These are phyloP conservation scores for Acanthopagrus latus DNA, from an alignment of 2,797 vertebrate species.

Conservation along the genomic window DNA sequence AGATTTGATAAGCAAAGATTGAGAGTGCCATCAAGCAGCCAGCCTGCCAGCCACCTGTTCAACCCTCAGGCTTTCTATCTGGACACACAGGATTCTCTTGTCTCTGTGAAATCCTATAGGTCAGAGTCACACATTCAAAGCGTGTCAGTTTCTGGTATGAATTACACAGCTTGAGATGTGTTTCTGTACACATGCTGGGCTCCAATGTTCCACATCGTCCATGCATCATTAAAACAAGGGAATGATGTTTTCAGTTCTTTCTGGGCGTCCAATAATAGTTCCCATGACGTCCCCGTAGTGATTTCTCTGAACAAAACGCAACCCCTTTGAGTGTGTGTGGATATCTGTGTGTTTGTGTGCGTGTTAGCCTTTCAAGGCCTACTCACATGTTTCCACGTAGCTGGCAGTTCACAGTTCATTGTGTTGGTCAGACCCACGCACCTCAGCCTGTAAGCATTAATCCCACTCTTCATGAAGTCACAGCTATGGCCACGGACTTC, in stretches of 20 bases:
- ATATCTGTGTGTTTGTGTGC: slow-evolving; percentile 3
- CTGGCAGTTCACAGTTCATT: slow-evolving; percentile 50
- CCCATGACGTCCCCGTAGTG: slow-evolving; percentile 47
- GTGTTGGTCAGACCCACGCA: slow-evolving; percentile 50
- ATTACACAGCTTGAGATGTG: slow-evolving; percentile 61
- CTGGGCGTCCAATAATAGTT: slow-evolving; percentile 60
- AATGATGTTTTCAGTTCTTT: slow-evolving; percentile 70
- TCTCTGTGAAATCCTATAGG: slow-evolving; percentile 74
- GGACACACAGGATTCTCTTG: slow-evolving; percentile 67
- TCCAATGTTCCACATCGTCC: slow-evolving; percentile 68
- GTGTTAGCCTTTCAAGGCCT: slow-evolving; percentile 29
- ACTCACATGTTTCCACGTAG: slow-evolving; percentile 49
- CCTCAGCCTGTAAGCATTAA: slow-evolving; percentile 57
- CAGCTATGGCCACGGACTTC: slow-evolving; percentile 45
- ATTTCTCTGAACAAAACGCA: slow-evolving; percentile 37
- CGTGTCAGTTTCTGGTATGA: slow-evolving; percentile 67
- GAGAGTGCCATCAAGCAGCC: slow-evolving; percentile 59
- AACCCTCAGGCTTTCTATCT: slow-evolving; percentile 41
- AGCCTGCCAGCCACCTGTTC: slow-evolving; percentile 74
- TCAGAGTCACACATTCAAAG: slow-evolving; percentile 66
- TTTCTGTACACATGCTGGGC: slow-evolving; percentile 51
- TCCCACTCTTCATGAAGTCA: slow-evolving; percentile 75
- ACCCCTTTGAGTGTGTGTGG: slow-evolving; percentile 10
- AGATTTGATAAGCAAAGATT: slow-evolving; percentile 76
- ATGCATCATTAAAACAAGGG: slow-evolving; percentile 73